These are phyloP conservation scores for Xiphophorus couchianus DNA, from an alignment of 2,113 vertebrate genomes.

Conservation along the genomic window DNA sequence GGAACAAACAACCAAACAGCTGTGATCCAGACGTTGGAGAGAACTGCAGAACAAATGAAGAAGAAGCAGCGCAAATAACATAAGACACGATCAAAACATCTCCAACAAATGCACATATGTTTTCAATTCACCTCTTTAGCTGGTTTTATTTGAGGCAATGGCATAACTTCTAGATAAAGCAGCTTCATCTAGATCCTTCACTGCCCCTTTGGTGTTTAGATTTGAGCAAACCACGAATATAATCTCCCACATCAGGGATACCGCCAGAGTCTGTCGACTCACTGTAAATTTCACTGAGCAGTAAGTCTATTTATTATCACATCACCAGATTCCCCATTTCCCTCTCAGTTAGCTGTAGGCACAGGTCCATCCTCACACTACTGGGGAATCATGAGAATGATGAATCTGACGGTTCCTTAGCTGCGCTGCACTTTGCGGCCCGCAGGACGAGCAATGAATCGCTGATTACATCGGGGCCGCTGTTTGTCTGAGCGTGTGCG, in stretches of 20 bases:
- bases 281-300: constrained; percentile 44
- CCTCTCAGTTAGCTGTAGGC: constrained; percentile 59
- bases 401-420: constrained; percentile 60
- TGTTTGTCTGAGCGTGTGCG: constrained; percentile 25
- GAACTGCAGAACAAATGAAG: no score
- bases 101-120: background rate
- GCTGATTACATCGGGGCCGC: constrained; percentile 50
- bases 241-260: constrained; percentile 45
- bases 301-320: constrained; percentile 63
- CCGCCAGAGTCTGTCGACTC: constrained; percentile 25
- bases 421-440: constrained; percentile 38
- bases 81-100: no score
- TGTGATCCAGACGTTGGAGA: no score
- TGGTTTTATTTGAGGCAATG: background rate
- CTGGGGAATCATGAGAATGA: constrained; percentile 58
- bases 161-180: background rate
- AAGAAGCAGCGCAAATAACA: no score
- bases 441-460: constrained; percentile 49
- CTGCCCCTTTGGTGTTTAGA: constrained; percentile 2
- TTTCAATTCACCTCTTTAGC: background rate
- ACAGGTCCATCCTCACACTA: constrained; percentile 46
- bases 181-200: constrained; percentile 6
- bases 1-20: no score
- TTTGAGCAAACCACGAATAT: constrained; percentile 38
- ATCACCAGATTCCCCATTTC: constrained; percentile 52